phyloP scores from a whole-genome alignment of 1,140 invertebrate species.

The Drosophila teissieri region DNA sequence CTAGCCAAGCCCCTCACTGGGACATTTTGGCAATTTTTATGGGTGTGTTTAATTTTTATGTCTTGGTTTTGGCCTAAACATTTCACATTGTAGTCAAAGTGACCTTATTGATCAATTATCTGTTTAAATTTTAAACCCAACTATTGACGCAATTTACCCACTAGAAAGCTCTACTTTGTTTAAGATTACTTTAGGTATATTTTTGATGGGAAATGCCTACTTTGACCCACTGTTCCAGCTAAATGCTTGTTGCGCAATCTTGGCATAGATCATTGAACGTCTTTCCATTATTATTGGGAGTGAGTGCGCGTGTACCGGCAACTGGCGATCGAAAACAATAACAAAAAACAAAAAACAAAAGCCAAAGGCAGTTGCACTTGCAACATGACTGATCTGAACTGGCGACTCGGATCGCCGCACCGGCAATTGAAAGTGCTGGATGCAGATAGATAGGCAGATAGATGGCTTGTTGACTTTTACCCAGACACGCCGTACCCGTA shows the following conservation, averaged over 20 bases:
- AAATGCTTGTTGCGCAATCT: slow-evolving; percentile 49
- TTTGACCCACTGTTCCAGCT: slow-evolving; percentile 26
- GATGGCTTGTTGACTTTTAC: slow-evolving; percentile 65
- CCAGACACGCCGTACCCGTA: slow-evolving; percentile 24
- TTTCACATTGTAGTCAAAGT: neutral
- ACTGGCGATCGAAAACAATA: slow-evolving; percentile 36
- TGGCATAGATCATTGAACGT: slow-evolving; percentile 37
- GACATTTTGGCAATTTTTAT: slow-evolving; percentile 11
- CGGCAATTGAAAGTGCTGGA: slow-evolving; percentile 62
- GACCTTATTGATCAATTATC: slow-evolving; percentile 9
- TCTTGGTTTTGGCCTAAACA: neutral
- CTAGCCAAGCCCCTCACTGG: neutral
- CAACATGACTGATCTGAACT: slow-evolving; percentile 59
- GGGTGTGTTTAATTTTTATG: neutral
- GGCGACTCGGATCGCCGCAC: slow-evolving; percentile 5
- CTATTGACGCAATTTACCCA: too few relatives aligned
- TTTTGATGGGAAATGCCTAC: neutral
- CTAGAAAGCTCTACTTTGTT: neutral
- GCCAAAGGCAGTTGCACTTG: slow-evolving; percentile 74
- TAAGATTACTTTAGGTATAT: too few relatives aligned
- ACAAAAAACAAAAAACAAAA: slow-evolving; percentile 1
- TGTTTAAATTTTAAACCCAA: neutral
- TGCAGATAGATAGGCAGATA: too few relatives aligned
- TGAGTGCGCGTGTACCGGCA: slow-evolving; percentile 21
- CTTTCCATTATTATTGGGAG: too few relatives aligned